Percentiles rank a stretch among this genome's conserved stretches.
Evolutionary conservation across 2,113 vertebrate species (phyloP).

Genomic region (Cyrtonyx montezumae): DNA sequence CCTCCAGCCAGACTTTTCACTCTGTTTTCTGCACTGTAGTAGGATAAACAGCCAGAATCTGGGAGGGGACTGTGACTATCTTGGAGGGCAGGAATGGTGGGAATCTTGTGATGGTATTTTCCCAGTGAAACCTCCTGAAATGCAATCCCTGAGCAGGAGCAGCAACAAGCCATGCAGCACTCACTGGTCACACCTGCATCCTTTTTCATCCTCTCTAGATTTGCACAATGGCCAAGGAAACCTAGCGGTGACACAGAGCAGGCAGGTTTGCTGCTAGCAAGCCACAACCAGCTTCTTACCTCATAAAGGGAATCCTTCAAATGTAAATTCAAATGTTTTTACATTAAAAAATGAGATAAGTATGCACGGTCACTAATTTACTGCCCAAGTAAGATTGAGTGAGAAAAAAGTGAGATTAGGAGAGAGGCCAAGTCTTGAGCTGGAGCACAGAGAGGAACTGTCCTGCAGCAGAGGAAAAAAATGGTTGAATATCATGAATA

Average conservation of each 20-base stretch:
- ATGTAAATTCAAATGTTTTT: not conserved
- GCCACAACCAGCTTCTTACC: not conserved
- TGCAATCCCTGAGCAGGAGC: not conserved
- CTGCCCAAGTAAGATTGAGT: not conserved
- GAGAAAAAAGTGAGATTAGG: not conserved
- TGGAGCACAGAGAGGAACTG: not conserved
- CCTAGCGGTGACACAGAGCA: not conserved
- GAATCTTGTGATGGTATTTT: not conserved
- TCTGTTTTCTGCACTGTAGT: constrained; percentile 1
- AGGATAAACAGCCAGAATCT: constrained; percentile 25
- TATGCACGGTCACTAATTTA: not conserved
- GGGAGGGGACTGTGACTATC: not conserved
- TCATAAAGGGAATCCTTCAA: not conserved
- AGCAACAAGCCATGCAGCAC: accelerated
- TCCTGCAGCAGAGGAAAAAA: not conserved
- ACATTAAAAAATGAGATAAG: not conserved
- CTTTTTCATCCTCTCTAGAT: not conserved
- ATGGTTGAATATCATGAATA: not conserved
- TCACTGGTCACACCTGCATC: not conserved
- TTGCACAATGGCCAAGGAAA: not conserved
- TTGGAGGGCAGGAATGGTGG: not conserved
- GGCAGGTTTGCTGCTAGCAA: not conserved
- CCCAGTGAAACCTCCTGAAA: not conserved
- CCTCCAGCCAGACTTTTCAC: not conserved
- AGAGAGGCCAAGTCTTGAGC: not conserved